phyloP scores from a whole-genome alignment of 2,888 invertebrate species.

The Agapetus fuscipes region DNA sequence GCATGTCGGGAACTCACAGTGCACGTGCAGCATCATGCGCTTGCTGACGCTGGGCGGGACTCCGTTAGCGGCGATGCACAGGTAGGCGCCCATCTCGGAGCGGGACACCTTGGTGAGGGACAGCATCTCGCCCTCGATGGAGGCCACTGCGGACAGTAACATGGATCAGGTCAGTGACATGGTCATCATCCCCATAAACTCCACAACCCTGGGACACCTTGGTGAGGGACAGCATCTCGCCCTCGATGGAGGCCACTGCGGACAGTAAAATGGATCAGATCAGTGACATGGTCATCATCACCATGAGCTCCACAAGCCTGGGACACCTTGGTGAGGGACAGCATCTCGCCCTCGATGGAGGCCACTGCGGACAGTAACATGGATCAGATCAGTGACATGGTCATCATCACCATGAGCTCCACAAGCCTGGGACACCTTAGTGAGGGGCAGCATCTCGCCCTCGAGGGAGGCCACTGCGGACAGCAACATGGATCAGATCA shows the following conservation, averaged over 20 bases:
- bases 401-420: background rate
- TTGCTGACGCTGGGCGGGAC: constrained; percentile 85
- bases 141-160: constrained; percentile 55
- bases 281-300: no score
- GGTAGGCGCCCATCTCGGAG: constrained; percentile 82
- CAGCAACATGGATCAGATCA: no score
- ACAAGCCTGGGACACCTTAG: constrained; percentile 60
- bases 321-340: constrained; percentile 76
- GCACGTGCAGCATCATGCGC: constrained; percentile 82
- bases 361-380: no score
- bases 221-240: constrained; percentile 69
- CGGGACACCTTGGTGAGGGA: constrained; percentile 78
- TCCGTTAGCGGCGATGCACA: constrained; percentile 82
- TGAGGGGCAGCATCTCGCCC: constrained; percentile 70
- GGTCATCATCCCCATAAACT: background rate
- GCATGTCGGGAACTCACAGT: no score
- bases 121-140: constrained; percentile 71
- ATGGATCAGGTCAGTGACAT: no score
- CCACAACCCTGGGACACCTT: constrained; percentile 57
- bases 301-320: constrained; percentile 21
- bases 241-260: constrained; percentile 61
- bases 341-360: constrained; percentile 68
- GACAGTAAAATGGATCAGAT: no score
- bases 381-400: no score
- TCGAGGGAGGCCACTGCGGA: constrained; percentile 60